Conservation (phyloP, 2,888 invertebrate genomes). For the Holacanthella duospinosa region DNA sequence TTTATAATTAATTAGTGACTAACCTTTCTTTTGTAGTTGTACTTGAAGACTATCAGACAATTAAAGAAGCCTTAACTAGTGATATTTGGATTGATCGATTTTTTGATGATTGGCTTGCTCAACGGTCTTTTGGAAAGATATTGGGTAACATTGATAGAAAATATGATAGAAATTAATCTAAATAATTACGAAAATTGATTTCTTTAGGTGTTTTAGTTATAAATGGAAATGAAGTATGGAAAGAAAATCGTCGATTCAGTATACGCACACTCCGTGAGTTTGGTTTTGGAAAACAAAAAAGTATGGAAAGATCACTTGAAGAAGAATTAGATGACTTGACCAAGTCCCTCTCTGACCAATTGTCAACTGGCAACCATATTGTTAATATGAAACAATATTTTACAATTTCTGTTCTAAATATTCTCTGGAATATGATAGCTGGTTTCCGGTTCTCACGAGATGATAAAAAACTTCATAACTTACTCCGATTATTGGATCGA, state of each 20-base stretch:
- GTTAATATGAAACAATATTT: conserved; percentile 28
- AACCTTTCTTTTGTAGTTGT: conserved; percentile 11
- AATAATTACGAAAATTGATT: too few species aligned
- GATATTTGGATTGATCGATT: conserved; percentile 20
- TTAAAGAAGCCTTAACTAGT: conserved; percentile 17
- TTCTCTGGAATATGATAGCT: conserved; percentile 34
- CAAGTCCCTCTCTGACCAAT: conserved; percentile 10
- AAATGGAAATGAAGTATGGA: conserved; percentile 33
- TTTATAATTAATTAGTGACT: too few species aligned
- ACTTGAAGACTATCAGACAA: conserved; percentile 17
- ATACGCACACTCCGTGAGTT: conserved; percentile 35
- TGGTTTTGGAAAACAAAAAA: conserved; percentile 34
- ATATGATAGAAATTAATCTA: background rate
- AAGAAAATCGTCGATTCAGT: conserved; percentile 35
- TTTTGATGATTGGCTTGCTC: conserved; percentile 13
- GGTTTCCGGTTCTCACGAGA: conserved; percentile 28
- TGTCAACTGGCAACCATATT: background rate
- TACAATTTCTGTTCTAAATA: conserved; percentile 32
- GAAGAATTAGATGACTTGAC: conserved; percentile 32
- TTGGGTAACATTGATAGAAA: too few species aligned
- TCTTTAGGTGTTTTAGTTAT: conserved; percentile 16
- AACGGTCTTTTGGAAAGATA: conserved; percentile 18
- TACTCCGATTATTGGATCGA: conserved; percentile 19
- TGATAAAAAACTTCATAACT: conserved; percentile 21
- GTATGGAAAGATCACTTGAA: conserved; percentile 27